A percentile compares a stretch with the other conserved stretches of the same genome.
phyloP scores from a whole-genome alignment of 2,888 invertebrate species.

The Linnaemya tessellans region DNA sequence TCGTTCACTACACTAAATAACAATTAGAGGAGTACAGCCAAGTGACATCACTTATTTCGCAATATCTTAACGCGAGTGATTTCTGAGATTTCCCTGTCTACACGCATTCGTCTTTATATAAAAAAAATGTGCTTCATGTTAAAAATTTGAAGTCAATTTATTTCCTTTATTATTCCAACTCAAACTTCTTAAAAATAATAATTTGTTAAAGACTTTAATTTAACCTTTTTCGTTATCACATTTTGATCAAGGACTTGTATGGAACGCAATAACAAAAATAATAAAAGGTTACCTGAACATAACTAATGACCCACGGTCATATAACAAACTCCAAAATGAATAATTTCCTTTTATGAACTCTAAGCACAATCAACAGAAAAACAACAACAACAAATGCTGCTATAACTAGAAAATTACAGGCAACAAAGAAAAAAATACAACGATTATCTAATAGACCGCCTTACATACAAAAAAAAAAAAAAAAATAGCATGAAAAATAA shows the following conservation, averaged over 20 bases:
- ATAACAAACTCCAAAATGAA: conserved; percentile 61
- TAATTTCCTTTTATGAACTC: conserved; percentile 64
- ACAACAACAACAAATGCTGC: conserved; percentile 15
- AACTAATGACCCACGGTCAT: conserved; percentile 72
- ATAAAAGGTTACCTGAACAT: conserved; percentile 68
- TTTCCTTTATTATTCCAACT: neutral
- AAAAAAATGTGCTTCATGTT: too few relatives aligned
- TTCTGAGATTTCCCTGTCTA: too few relatives aligned
- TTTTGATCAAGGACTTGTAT: conserved; percentile 68
- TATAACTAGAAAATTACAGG: conserved; percentile 41
- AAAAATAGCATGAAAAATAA: neutral
- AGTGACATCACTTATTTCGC: too few relatives aligned
- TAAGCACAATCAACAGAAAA: conserved; percentile 30
- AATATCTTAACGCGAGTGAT: too few relatives aligned
- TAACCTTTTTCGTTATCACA: conserved; percentile 64
- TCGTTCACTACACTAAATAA: too few relatives aligned
- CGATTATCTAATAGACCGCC: conserved; percentile 66
- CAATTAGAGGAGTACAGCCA: too few relatives aligned
- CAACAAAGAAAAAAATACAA: conserved; percentile 31
- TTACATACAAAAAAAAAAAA: neutral
- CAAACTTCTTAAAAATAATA: too few relatives aligned
- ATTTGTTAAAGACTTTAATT: neutral
- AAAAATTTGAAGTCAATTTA: too few relatives aligned
- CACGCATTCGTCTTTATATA: too few relatives aligned
- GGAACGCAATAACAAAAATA: conserved; percentile 23